phyloP scores from a whole-genome alignment of 2,888 invertebrate genomes.

The Bhutanitis thaidina region DNA sequence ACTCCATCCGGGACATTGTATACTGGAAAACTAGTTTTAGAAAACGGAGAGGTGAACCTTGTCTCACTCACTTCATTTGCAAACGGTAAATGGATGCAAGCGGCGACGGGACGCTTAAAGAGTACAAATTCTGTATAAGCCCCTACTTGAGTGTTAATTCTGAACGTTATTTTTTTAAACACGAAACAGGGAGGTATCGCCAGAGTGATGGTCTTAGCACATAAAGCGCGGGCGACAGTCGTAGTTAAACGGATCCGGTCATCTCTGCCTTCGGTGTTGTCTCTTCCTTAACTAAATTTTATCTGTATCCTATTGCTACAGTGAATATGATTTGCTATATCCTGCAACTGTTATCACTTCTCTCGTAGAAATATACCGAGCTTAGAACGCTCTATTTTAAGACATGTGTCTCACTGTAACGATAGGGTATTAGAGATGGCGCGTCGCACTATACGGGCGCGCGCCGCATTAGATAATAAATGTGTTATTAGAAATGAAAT shows the following conservation, averaged over 20 bases:
- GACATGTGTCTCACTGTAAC: conserved; percentile 57
- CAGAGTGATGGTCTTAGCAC: conserved; percentile 37
- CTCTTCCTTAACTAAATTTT: conserved; percentile 60
- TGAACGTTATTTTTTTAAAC: conserved; percentile 53
- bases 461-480: conserved; percentile 69
- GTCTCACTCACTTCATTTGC: conserved; percentile 31
- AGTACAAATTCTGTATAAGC: conserved; percentile 88
- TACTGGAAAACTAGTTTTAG: conserved; percentile 5
- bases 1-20: conserved; percentile 20
- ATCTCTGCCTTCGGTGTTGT: conserved; percentile 75
- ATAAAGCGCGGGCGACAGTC: conserved; percentile 42
- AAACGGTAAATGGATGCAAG: not conserved
- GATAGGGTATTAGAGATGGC: conserved; percentile 53
- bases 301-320: conserved; percentile 72
- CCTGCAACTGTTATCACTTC: conserved; percentile 21
- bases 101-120: conserved; percentile 70
- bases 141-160: conserved; percentile 76
- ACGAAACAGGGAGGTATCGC: conserved; percentile 61
- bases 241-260: conserved; percentile 39
- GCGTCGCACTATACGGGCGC: conserved; percentile 63
- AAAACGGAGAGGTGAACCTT: not conserved
- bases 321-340: conserved; percentile 58
- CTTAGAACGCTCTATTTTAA: conserved; percentile 25
- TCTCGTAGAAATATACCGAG: conserved; percentile 29
- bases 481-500: conserved; percentile 73